Evolutionary conservation across 1,140 invertebrate species (phyloP), one percentile per base, ranked within the genome.

Genomic region (Galendromus occidentalis): DNA sequence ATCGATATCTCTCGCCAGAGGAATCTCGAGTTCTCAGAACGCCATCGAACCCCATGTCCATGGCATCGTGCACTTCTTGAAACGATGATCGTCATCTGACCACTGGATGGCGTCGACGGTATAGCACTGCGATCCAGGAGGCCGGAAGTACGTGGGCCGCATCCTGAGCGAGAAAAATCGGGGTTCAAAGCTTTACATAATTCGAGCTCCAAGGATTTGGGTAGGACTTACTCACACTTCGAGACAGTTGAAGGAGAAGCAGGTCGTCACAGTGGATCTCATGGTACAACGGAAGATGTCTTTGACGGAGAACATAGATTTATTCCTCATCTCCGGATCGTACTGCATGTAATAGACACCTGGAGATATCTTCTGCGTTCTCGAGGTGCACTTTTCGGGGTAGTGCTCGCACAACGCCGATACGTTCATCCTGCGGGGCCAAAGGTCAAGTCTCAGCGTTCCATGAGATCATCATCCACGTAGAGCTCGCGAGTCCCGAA

Each of bases 321-420:
- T 25, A 9, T 25, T 59, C 22, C 51, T 59, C 51, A 59, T 59
- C 51, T 59, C 51, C 14, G 51, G 51, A 25, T 59, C 51, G 22
- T 59, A 59, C 51, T 59, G 51, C 51, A 59, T 59, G 51, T 59
- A 59, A 9, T 59, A 59, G 9, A 59, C 51, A 22, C 22, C 51
- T 4, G 51, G 51, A 14, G 51, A 59, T 25, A 59, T 59, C 51
- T 59, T 59, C 51, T 59, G 51, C 22, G 51, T 18, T 22, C 33
- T 25, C 25, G 51, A 14, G 25, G 14, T 59, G 22, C 51, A 59
- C 25, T 33, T 25, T 20, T 59, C 51, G 1, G 51, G 51, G 22
- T 59, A 59, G 2, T 29, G 33, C 22, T 59, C 51, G 22, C 51
- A 59, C 33, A 59, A 59, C 2, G 51, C 51, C 14, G 51, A 29